Base-by-base conservation (phyloP, 2,113 vertebrate species). In the Donacobius atricapilla region DNA sequence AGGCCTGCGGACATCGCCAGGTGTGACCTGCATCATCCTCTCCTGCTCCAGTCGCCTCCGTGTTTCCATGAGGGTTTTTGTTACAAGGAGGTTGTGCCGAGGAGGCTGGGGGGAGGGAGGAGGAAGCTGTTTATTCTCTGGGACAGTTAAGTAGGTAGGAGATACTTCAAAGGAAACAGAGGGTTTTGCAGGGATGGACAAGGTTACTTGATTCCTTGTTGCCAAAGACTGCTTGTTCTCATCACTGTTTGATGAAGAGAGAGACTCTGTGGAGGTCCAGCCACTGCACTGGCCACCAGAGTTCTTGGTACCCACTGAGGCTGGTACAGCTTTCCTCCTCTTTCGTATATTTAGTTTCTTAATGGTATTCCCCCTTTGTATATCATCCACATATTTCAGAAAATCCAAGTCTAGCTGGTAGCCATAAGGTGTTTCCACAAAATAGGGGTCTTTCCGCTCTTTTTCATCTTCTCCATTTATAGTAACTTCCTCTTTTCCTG, bases 31-130 rank as follows among this genome's bases (percentile, higher is more conserved):
- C 98, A 99, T 98, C 89, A 98, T 97, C 86, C 98, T 98, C 93
- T 99, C 99, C 97, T 99, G 99, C 61, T 99, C 99, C 0, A 99
- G 98, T 33, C 99, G 98, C 37, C 98, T 98, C 22, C 99, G 98
- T 0, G 99, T 99, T 98, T 99, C 99, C 99, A 99, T 99, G 57
- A 99, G 98, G 2, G 99, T 99, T 98, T 99, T 99, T 96, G 99
- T 99, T 94, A 99, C 99, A 92, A 98, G 99, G 77, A 98, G 98
- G 95, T 99, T 99, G 96, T 99, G 99, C 35, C 97, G 98, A 47
- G 98, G 98, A 81, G 98, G 98, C 69, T 99, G 97, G 2, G 99
- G 99, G 2, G 99, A 99, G 12, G 98, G 98, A 48, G 99, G 99
- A 11, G 98, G 98, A 71, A 99, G 98, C 45, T 98, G 98, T 81